Conservation (phyloP, 2,888 invertebrate genomes). For the Drosophila siamana region DNA sequence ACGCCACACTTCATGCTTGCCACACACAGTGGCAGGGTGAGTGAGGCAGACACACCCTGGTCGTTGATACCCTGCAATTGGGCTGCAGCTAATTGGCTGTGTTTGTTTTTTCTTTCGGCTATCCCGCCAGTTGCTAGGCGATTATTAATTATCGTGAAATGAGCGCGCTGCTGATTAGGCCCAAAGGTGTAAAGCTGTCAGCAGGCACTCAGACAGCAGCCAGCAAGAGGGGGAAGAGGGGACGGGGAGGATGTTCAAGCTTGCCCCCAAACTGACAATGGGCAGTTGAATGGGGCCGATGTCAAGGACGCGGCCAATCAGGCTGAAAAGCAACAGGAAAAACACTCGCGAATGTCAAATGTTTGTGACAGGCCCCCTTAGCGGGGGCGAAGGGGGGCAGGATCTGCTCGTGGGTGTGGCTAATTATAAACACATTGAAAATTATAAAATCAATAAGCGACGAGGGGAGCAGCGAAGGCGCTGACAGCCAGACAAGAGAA, state of each 20-base stretch:
- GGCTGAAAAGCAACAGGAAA: constrained; percentile 18
- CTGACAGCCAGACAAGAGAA: neutral
- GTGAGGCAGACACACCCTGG: neutral
- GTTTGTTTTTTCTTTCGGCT: neutral
- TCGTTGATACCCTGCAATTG: neutral
- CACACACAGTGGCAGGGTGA: constrained; percentile 4
- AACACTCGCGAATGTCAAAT: constrained; percentile 55
- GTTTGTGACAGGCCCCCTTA: constrained; percentile 58
- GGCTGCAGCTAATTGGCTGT: constrained; percentile 12
- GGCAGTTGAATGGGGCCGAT: constrained; percentile 9
- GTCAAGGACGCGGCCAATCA: constrained; percentile 28
- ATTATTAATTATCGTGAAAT: constrained; percentile 67
- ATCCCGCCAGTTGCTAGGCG: constrained; percentile 13
- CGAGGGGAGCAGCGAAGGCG: neutral
- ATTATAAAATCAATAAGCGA: constrained; percentile 69
- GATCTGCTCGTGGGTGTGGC: constrained; percentile 52
- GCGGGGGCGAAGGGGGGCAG: neutral
- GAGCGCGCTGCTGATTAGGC: constrained; percentile 52
- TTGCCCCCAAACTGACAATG: neutral
- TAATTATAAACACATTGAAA: constrained; percentile 67
- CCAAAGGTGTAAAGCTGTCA: constrained; percentile 37
- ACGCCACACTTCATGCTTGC: constrained; percentile 18
- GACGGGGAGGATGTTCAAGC: neutral
- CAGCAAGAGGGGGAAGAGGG: neutral
- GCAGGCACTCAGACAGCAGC: neutral